Evolutionary conservation across 2,797 vertebrate genomes (phyloP), one percentile per base, ranked within the genome.

Genomic region (Enteromius unitaeniatus): DNA sequence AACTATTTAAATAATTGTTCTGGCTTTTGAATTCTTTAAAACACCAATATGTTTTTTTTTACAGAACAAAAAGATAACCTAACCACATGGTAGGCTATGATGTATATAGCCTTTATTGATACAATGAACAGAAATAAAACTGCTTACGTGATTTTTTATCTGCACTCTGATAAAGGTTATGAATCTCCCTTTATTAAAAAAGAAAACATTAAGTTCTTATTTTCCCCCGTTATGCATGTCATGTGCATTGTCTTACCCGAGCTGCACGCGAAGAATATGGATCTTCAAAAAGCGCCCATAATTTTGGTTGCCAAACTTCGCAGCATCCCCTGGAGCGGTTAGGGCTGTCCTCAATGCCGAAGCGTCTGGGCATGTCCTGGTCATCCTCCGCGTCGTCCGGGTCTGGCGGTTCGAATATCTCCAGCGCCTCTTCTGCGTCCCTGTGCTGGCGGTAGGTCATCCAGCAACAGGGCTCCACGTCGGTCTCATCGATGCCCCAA

Each of bases 401-500:
- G 73, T 99, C 97, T 0, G 97, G 97, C 1, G 96, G 97, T 76
- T 99, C 97, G 2, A 99, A 99, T 85, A 95, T 99, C 78, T 99
- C 97, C 64, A 99, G 93, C n/a, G 98, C 98, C 91, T 99, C 98
- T 79, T 99, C 98, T 0, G 98, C 98, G 23, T 99, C 98, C 0
- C 98, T 94, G 91, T 99, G 98, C 92, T 99, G 98, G 0, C 98
- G 94, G 89, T 99, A 99, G 68, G 96, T 97, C 97, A 99, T 99
- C 98, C 98, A 99, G 94, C 98, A 99, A 88, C 98, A 99, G 2
- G 98, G 97, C 91, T 99, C 98, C 94, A 99, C 98, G 86, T 99
- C 98, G 0, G 97, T 99, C 95, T 99, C 98, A 1, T 99, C 98
- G 14, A 99, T 98, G 64, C 97, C 97, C 98, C 98, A 99, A 88